A percentile compares a stretch with the other conserved stretches of the same genome.
These are phyloP conservation scores for Pelodytes ibericus DNA, from an alignment of 2,797 vertebrate species.

Conservation along the genomic window DNA sequence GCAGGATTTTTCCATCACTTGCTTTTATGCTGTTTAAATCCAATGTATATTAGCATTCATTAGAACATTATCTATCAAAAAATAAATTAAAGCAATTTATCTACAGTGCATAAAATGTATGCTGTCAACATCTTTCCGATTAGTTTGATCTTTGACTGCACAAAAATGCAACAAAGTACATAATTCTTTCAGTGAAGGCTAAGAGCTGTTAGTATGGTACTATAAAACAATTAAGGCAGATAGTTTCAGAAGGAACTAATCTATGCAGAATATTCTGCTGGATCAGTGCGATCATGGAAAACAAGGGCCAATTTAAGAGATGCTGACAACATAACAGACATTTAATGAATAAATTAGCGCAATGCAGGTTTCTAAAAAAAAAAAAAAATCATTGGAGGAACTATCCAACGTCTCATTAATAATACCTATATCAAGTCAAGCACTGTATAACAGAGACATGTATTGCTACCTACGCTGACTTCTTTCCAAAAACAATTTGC, in stretches of 20 bases:
- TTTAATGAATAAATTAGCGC: constrained; percentile 56
- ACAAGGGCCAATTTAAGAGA: constrained; percentile 55
- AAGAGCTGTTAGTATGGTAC: constrained; percentile 45
- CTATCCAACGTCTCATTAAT: constrained; percentile 30
- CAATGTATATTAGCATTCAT: constrained; percentile 48
- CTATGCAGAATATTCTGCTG: constrained; percentile 54
- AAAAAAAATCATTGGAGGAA: constrained; percentile 12
- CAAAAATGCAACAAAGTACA: constrained; percentile 49
- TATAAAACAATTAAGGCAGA: constrained; percentile 53
- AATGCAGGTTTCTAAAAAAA: constrained; percentile 46
- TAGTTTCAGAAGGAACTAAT: constrained; percentile 51
- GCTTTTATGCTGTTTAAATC: constrained; percentile 39
- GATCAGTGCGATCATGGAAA: constrained; percentile 53
- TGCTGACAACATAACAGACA: constrained; percentile 56
- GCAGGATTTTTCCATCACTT: constrained; percentile 15
- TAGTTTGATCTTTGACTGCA: constrained; percentile 55
- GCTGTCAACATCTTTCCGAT: constrained; percentile 54
- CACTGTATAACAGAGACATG: constrained; percentile 14
- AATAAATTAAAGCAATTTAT: constrained; percentile 56
- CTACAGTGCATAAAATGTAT: constrained; percentile 39
- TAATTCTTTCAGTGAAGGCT: constrained; percentile 41
- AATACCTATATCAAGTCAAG: constrained; percentile 37
- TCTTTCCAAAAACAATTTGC: constrained; percentile 20
- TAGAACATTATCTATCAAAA: constrained; percentile 55
- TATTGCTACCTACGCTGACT: constrained; percentile 12